phyloP scores from a whole-genome alignment of 2,113 vertebrate genomes.

The Scatophagus argus region DNA sequence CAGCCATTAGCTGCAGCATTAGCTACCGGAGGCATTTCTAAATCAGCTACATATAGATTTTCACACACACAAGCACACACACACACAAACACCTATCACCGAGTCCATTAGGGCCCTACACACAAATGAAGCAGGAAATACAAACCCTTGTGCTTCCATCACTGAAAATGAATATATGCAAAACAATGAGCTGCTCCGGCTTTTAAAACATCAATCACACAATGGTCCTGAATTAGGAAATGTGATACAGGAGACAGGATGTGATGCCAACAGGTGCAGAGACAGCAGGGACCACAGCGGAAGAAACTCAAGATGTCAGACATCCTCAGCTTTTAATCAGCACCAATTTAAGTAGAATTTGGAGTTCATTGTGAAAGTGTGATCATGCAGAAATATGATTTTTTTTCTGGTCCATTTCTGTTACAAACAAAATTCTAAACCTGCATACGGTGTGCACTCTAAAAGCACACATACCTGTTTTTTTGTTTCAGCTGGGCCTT shows the following conservation, averaged over 20 bases:
- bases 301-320: constrained; percentile 52
- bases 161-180: constrained; percentile 81
- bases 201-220: constrained; percentile 78
- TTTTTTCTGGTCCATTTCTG: not conserved
- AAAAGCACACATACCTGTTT: not conserved
- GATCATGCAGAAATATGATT: not conserved
- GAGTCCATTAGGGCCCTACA: constrained; percentile 69
- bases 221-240: constrained; percentile 46
- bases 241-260: constrained; percentile 48
- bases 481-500: constrained; percentile 31
- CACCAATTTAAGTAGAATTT: not conserved
- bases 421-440: not conserved
- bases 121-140: constrained; percentile 73
- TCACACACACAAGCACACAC: constrained; percentile 55
- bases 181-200: constrained; percentile 71
- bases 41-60: constrained; percentile 79
- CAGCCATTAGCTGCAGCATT: constrained; percentile 76
- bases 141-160: constrained; percentile 64
- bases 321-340: not conserved
- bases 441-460: not conserved
- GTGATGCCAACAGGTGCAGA: constrained; percentile 57
- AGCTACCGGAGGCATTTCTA: constrained; percentile 74
- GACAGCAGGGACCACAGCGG: not conserved
- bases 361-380: constrained; percentile 2
- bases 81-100: constrained; percentile 15